Percentiles rank a stretch among this genome's conserved stretches.
Conservation (phyloP, 1,140 invertebrate genomes). For the Drosophila kepulauana region DNA sequence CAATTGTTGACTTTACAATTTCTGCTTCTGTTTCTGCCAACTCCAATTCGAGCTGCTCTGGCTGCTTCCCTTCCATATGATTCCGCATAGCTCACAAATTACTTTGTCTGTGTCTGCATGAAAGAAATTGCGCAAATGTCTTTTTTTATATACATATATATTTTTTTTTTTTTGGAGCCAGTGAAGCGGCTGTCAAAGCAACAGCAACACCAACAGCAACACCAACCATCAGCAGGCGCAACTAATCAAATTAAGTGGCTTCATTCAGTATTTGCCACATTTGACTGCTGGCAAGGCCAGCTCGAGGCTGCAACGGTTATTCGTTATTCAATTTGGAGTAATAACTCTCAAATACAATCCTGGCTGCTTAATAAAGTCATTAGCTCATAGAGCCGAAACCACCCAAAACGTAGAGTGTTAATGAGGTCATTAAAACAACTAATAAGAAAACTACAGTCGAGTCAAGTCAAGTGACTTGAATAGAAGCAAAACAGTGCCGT, state of each 20-base stretch:
- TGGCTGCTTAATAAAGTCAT: conserved; percentile 15
- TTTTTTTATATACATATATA: neutral
- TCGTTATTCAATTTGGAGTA: conserved; percentile 13
- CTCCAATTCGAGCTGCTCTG: neutral
- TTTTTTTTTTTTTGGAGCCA: conserved; percentile 12
- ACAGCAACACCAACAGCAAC: conserved; percentile 8
- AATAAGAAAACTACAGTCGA: too few relatives aligned
- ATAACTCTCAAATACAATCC: conserved; percentile 6
- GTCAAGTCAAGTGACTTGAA: too few relatives aligned
- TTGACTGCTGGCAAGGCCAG: conserved; percentile 27
- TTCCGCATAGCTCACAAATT: conserved; percentile 49
- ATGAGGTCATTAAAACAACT: neutral
- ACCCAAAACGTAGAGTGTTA: neutral
- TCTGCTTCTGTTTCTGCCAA: conserved; percentile 16
- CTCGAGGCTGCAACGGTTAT: conserved; percentile 12
- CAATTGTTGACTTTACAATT: conserved; percentile 60
- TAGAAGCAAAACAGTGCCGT: too few relatives aligned
- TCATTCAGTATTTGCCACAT: conserved; percentile 53
- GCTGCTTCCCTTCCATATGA: conserved; percentile 2
- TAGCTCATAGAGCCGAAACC: conserved; percentile 1
- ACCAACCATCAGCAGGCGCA: conserved; percentile 21
- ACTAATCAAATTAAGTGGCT: conserved; percentile 72
- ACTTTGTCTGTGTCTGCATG: conserved; percentile 20
- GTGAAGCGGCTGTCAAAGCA: conserved; percentile 9
- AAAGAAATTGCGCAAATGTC: conserved; percentile 47